These are phyloP conservation scores for Picathartes gymnocephalus DNA, from an alignment of 2,113 vertebrate species.

Conservation along the genomic window DNA sequence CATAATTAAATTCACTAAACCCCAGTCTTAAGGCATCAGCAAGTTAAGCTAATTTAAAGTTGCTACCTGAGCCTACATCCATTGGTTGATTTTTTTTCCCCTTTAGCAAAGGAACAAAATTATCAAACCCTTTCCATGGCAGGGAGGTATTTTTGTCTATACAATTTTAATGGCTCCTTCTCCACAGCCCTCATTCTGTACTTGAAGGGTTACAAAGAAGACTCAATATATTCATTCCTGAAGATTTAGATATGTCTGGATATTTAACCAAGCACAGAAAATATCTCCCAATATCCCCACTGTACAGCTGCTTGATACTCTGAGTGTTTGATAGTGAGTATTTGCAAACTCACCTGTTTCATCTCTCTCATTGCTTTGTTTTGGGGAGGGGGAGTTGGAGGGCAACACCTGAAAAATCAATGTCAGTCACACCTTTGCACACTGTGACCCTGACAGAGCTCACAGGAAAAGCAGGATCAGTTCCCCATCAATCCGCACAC, in stretches of 20 bases:
- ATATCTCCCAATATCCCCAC: neutral
- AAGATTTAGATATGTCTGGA: neutral
- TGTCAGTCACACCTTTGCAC: neutral
- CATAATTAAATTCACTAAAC: conserved; percentile 65
- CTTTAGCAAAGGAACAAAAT: conserved; percentile 52
- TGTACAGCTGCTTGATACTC: rapidly evolving
- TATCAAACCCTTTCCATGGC: conserved; percentile 13
- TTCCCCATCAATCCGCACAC: neutral
- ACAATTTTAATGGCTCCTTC: neutral
- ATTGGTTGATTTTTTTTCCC: neutral
- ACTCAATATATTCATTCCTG: neutral
- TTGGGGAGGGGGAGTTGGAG: neutral
- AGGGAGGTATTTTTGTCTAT: neutral
- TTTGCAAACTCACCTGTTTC: neutral
- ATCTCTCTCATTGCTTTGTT: neutral
- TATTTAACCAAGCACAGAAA: neutral
- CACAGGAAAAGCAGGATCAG: neutral
- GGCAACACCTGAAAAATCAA: neutral
- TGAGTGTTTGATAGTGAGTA: neutral
- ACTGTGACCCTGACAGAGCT: neutral
- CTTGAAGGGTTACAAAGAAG: neutral
- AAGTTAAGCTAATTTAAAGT: conserved; percentile 67
- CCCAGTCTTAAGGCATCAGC: conserved; percentile 59
- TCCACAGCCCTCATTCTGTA: neutral
- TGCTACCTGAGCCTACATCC: conserved; percentile 17